Base-by-base conservation (phyloP, 2,113 vertebrate species). In the Melanerpes aurifrons region DNA sequence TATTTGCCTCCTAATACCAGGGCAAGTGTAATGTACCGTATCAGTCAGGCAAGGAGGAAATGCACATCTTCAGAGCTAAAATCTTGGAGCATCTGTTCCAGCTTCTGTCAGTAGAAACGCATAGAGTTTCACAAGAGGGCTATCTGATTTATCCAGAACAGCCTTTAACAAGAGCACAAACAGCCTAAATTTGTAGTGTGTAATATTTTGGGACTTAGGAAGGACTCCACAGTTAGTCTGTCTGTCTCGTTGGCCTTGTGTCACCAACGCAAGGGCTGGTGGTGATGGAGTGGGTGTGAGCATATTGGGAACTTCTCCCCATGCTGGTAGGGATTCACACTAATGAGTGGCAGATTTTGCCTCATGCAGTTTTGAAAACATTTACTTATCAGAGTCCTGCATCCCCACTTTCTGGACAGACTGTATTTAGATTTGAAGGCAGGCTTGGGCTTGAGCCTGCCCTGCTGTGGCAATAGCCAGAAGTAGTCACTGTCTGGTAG, bases 251-350 rank as follows among this genome's bases (percentile, higher is more conserved):
- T 89, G 81, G 28, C 71, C 31, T 1, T 13, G 66, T 92, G 80
- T 94, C 86, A 83, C 40, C 76, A 47, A 76, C 73, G 82, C 88
- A 80, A 86, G 66, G 64, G 92, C 69, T 90, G 82, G 35, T 61
- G 66, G 69, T 31, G 69, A 74, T 37, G 57, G 69, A 88, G 83
- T 78, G 54, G 64, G 83, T 4, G 54, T 56, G 66, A 95, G 78
- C 66, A 79, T 17, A 43, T 35, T 91, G 62, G 75, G 71, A 91
- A 84, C 74, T 37, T 66, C 74, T 92, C 85, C 59, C 43, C 2
- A 4, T 91, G 87, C 79, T 2, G 6, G 59, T 9, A 72, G 73
- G 90, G 87, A 64, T 82, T 91, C 82, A 37, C 48, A 8, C 62
- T 61, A 37, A 72, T 48, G 90, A 50, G 68, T 61, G 86, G 58